Base-by-base conservation (phyloP, 2,113 vertebrate species). In the Paedocypris sp. region DNA sequence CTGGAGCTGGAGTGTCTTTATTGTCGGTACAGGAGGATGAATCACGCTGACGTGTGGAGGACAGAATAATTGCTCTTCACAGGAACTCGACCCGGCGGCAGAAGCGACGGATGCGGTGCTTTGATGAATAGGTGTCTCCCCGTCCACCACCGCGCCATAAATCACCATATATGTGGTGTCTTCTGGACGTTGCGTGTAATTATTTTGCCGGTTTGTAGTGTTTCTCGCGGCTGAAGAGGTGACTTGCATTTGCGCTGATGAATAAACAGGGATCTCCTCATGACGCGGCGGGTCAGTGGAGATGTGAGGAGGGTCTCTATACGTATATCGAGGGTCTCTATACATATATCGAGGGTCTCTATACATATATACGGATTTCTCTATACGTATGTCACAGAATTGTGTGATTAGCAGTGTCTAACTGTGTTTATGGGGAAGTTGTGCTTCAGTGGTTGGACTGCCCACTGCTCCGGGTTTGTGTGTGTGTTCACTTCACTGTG, bases 71-170 rank as follows among this genome's bases (percentile, higher is more conserved):
- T 73, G 66, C 31, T 56, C 67, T 73, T 73, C 20, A 7, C 65
- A 73, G 65, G 74, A 67, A 60, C 46, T 71, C 57, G 29, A 63
- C 46, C 64, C 54, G 56, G 60, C 62, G 51, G 50, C 71, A 6
- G 35, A 42, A 73, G 71, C 79, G 74, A 72, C 39, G 42, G 67
- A 74, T 50, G 72, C 62, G 69, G 10, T 35, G 53, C 31, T 67
- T 56, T 81, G 76, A 83, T 81, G 70, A 82, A 83, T 82, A 75
- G 66, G 60, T 76, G 75, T 78, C 75, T 80, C 78, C 75, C 42
- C 69, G 45, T 59, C 67, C 61, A 67, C 63, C 54, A 26, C 65
- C 19, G 31, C 53, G 49, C 64, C 68, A 82, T 83, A 80, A 77
- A 82, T 83, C 71, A 77, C 66, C 18, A 65, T 65, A 70, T 77